A percentile compares a stretch with the other conserved stretches of the same genome.
These are phyloP conservation scores for Plagodis pulveraria DNA, from an alignment of 2,888 invertebrate species.

Conservation along the genomic window DNA sequence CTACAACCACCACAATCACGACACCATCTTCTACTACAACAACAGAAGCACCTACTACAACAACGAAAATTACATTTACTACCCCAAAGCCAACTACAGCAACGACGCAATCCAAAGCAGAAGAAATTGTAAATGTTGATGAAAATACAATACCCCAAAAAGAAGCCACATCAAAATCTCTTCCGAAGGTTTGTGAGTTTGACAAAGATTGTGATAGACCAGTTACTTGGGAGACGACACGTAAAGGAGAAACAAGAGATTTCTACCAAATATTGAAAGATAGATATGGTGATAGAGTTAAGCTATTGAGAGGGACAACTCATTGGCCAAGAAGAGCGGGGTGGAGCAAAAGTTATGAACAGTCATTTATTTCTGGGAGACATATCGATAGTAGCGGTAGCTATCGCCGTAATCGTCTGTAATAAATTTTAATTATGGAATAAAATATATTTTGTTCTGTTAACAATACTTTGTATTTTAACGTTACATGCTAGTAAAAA, in stretches of 20 bases:
- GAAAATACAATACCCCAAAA: constrained; percentile 17
- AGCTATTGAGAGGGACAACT: constrained; percentile 58
- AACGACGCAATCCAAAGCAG: not conserved
- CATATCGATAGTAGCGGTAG: constrained; percentile 38
- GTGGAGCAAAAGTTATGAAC: constrained; percentile 22
- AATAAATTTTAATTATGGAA: not conserved
- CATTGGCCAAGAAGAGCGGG: constrained; percentile 45
- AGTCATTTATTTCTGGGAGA: constrained; percentile 45
- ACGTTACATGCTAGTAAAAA: too few relatives aligned
- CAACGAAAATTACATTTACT: not conserved
- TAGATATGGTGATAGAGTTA: constrained; percentile 55
- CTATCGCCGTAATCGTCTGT: not conserved
- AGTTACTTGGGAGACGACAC: constrained; percentile 71
- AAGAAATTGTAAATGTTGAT: constrained; percentile 3
- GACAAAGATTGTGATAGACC: constrained; percentile 58
- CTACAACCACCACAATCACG: not conserved
- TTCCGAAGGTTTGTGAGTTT: not conserved
- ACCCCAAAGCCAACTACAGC: constrained; percentile 1
- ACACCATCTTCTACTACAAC: not conserved
- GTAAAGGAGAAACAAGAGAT: constrained; percentile 65
- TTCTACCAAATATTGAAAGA: constrained; percentile 64
- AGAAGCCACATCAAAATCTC: not conserved
- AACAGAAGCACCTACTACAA: not conserved
- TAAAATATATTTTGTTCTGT: too few relatives aligned
- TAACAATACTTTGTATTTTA: too few relatives aligned